A percentile compares a stretch with the other conserved stretches of the same genome.
These are phyloP conservation scores for Plecturocebus donacophilus DNA, from an alignment of 2,113 vertebrate species.

Conservation along the genomic window DNA sequence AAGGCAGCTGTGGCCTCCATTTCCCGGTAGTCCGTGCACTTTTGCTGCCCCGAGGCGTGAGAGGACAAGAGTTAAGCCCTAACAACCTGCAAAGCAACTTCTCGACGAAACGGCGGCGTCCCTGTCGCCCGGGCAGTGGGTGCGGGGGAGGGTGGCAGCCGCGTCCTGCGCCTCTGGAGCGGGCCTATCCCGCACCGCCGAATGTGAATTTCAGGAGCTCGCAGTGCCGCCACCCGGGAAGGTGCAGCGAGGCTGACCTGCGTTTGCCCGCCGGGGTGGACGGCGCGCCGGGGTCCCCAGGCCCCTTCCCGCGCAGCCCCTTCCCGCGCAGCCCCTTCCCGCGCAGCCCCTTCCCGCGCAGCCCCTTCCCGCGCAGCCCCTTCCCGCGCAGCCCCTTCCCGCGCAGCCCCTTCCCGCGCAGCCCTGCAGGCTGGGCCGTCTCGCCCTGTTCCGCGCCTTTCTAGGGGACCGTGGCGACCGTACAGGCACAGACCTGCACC, in stretches of 20 bases:
- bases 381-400: background rate
- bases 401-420: background rate
- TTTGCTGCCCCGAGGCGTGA: too few relatives aligned
- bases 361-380: background rate
- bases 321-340: background rate
- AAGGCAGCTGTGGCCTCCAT: background rate
- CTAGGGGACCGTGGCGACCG: rapidly evolving
- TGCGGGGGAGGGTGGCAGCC: background rate
- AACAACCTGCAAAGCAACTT: background rate
- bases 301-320: background rate
- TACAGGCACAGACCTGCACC: too few relatives aligned
- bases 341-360: background rate
- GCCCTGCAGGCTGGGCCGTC: background rate
- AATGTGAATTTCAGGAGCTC: rapidly evolving
- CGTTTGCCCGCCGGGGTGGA: too few relatives aligned
- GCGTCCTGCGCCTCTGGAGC: rapidly evolving
- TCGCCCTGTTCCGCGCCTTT: rapidly evolving
- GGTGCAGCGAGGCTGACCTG: background rate
- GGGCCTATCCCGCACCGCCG: rapidly evolving
- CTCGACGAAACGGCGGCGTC: rapidly evolving
- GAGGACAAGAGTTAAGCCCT: background rate
- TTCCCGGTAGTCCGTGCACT: background rate
- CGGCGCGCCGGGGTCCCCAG: too few relatives aligned
- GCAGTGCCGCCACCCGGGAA: rapidly evolving
- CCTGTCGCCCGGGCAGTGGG: rapidly evolving